Conservation (phyloP, 2,797 vertebrate genomes). For the Brotula barbata region DNA sequence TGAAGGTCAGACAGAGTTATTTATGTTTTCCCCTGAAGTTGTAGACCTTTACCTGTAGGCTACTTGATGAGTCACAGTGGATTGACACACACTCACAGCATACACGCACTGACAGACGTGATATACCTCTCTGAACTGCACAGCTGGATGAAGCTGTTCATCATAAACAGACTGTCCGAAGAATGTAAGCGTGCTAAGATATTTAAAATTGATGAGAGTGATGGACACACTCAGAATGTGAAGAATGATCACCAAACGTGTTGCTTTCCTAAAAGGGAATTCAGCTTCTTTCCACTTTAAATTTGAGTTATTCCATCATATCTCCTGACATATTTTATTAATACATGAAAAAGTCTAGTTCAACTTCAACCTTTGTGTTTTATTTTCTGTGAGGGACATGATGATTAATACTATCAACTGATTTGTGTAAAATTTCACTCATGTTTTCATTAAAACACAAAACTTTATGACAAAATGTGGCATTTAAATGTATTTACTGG, state of each 20-base stretch:
- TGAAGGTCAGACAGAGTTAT: no score
- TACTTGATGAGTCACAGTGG: neutral
- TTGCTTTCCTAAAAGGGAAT: slow-evolving; percentile 21
- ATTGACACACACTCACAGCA: slow-evolving; percentile 8
- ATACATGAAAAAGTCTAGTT: no score
- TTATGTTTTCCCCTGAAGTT: slow-evolving; percentile 3
- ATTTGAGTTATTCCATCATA: slow-evolving; percentile 4
- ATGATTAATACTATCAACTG: no score
- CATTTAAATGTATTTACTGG: neutral
- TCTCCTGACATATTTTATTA: neutral
- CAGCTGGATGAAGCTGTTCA: slow-evolving; percentile 57
- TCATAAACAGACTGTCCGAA: slow-evolving; percentile 34
- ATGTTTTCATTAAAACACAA: slow-evolving; percentile 3
- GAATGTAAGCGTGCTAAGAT: slow-evolving; percentile 43
- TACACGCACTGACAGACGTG: neutral
- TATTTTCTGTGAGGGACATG: no score
- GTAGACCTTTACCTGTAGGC: slow-evolving; percentile 11
- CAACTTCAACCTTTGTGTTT: no score
- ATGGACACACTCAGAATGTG: slow-evolving; percentile 39
- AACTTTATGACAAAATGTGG: neutral
- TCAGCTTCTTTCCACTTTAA: slow-evolving; percentile 37
- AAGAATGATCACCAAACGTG: slow-evolving; percentile 44
- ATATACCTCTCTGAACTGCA: slow-evolving; percentile 34
- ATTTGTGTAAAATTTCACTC: no score
- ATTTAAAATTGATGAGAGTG: slow-evolving; percentile 46